Evolutionary conservation across 1,140 invertebrate species (phyloP), one percentile per base, ranked within the genome.

Genomic region (Drosophila biarmipes): DNA sequence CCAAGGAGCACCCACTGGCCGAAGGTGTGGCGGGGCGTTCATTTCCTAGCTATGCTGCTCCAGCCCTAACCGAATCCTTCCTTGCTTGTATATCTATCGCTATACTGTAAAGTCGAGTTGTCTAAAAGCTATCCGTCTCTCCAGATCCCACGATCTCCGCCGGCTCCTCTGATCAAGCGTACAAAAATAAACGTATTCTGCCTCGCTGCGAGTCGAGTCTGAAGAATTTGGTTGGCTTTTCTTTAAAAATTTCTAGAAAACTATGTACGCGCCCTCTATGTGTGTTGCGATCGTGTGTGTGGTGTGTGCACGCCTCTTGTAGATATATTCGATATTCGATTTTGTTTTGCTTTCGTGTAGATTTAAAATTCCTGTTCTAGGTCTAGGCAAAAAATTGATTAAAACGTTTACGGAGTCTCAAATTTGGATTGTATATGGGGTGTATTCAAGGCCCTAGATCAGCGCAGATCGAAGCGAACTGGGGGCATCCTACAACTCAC

Each of bases 241-340:
- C 37, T 73, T 64, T 56, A 63, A 85, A 85, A 86, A 86, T 51
- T 86, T 86, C 76, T 85, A 85, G 80, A 85, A 85, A 85, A 85
- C 77, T 84, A 84, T 68, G 27, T 71, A 48, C 48, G 51, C 61
- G 12, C 27, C 15, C 24, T 68, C 38, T 68, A 64, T 51, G 15
- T 62, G 24, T 62, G n/a, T 52, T 80, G 52, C 45, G n/a, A 42
- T 49, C 17, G n/a, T 56, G 42, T 56, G 40, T 63, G 38, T 53
- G 19, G 37, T 62, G 35, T 49, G 17, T 29, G 8, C 53, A 15
- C 57, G 34, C 14, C 8, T 49, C 40, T 53, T 21, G 68, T 46
- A 43, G 35, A 24, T 37, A 27, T 69, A 34, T 53, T 66, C 45
- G 31, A 53, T 54, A 15, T 49, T 66, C 45, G 31, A 53, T 54